Evolutionary conservation across 2,797 vertebrate species (phyloP), one percentile per base, ranked within the genome.

Genomic region (Ceyx erithaca): DNA sequence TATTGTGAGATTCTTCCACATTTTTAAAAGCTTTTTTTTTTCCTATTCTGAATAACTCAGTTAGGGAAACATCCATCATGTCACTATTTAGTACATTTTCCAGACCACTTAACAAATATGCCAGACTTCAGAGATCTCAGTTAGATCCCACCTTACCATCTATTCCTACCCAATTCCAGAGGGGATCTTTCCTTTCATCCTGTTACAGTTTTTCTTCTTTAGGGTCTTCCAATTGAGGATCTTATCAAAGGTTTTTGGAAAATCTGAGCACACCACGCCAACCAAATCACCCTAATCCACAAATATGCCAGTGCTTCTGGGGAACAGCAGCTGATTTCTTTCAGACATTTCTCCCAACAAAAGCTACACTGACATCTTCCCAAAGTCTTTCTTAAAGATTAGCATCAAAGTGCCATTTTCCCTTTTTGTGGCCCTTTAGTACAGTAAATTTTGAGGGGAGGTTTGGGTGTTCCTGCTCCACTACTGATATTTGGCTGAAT

Each of bases 201-300:
- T 69, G 66, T 46, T 71, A 37, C 66, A 71, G 51, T 68, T 87
- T 82, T 68, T 30, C 46, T 89, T 89, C 76, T 87, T 87, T 80
- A 87, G 66, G 54, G 43, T 87, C 76, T 83, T 89, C 37, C 0
- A 0, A 57, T 51, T 66, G 59, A 88, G 59, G 19, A 93, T 89
- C 40, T 95, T 89, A 92, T 69, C 86, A 79, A 63, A 92, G 90
- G 75, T 80, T 88, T 88, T 71, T 62, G 67, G 70, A 86, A 93
- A 94, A 92, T 69, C 80, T 88, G 73, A 96, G 78, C 59, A 55
- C 59, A 55, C 40, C 3, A 1, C 61, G 81, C 58, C 67, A 81
- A 81, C n/a, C 55, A 79, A 92, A 93, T 86, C 89, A 81, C 46
- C 43, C 84, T 92, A 92, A 90, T 81, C 89, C 83, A 46, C 48